Base-by-base conservation (phyloP, 1,140 invertebrate genomes). In the Camponotus floridanus region DNA sequence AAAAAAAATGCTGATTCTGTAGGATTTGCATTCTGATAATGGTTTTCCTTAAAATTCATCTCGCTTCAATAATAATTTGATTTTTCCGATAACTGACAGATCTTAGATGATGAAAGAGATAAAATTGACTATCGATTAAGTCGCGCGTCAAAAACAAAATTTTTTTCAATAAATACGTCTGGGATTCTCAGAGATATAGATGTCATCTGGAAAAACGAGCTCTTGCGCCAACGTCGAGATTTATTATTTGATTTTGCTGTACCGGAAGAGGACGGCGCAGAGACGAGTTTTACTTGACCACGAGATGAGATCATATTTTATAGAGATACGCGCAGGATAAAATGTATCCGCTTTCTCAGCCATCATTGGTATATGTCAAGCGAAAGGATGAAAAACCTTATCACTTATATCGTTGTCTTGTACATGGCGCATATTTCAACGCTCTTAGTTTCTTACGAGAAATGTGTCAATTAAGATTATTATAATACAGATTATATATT, bases 301-400 rank as follows among this genome's bases (percentile, higher is more conserved):
- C 11, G 7, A 39, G 31, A 68, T 57, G 11, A 36, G 15, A 86
- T 88, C 76, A 70, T 88, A 88, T 88, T 88, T 89, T 88, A 88
- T 42, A 33, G 18, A 55, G 33, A 15, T 13, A 31, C 57, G n/a
- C 42, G 8, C 13, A 45, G 21, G 61, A 76, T 31, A 51, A 45
- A 57, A 78, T 18, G 15, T 78, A 78, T 76, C 48, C 45, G 15
- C 45, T 85, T 78, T 67, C 81, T 31, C n/a, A 15, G 33, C 39
- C 55, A 70, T 80, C 36, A 71, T 42, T 9, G 48, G 51, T 81
- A 8, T 31, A 74, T n/a, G 26, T 61, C 18, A 74, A 73, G 51
- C 9, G 13, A 42, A 39, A 33, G 67, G 39, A 73, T 59, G 26
- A 59, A 39, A 45, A 81, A 61, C 26, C 21, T 18, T 59, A 73